Conservation (phyloP, 2,113 vertebrate species). For the Myotis davidii region DNA sequence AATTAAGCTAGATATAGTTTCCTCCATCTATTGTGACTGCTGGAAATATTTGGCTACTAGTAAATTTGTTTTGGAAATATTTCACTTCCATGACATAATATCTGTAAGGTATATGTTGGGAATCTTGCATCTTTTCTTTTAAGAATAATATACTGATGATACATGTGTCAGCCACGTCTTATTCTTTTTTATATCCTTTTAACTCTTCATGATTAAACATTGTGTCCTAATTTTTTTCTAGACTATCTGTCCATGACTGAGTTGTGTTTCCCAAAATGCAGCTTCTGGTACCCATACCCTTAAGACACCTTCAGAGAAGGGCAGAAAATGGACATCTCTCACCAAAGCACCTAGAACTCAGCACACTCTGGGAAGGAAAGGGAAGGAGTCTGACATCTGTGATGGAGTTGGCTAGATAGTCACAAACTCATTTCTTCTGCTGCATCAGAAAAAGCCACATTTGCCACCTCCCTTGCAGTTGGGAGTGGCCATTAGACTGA, state of each 20-base stretch:
- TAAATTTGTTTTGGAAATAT: conserved; percentile 17
- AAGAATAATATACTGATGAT: not conserved
- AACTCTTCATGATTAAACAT: not conserved
- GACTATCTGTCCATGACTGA: not conserved
- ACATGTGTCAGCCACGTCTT: not conserved
- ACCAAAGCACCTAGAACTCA: not conserved
- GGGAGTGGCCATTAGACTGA: not conserved
- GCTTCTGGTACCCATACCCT: not conserved
- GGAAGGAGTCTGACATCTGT: not conserved
- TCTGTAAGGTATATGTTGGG: not conserved
- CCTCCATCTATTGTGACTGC: not conserved
- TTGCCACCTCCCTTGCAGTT: not conserved
- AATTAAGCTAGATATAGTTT: not conserved
- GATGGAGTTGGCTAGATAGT: not conserved
- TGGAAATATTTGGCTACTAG: not conserved
- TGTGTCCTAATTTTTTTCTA: not conserved
- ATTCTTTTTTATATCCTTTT: not conserved
- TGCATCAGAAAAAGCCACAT: not conserved
- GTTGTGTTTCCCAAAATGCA: not conserved
- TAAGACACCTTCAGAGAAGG: not conserved
- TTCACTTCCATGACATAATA: not conserved
- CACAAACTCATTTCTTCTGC: not conserved
- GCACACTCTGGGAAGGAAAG: not conserved
- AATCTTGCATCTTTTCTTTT: not conserved
- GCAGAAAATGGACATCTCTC: not conserved